Base-by-base conservation (phyloP, 2,888 invertebrate species). In the Brenthis ino region DNA sequence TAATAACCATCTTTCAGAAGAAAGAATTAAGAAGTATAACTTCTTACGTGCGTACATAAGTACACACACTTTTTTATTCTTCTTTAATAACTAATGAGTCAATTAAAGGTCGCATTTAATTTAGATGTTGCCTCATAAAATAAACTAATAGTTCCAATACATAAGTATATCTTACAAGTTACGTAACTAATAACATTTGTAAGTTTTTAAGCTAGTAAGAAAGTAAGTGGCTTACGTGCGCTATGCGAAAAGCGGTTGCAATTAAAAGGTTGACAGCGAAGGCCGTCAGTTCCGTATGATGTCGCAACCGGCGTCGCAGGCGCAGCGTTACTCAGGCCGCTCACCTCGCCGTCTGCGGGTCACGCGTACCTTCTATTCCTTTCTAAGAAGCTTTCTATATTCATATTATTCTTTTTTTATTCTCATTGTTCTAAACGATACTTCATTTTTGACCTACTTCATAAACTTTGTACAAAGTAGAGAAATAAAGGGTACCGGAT, bases 351-450 rank as follows among this genome's bases (percentile, higher is more conserved):
- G 84, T 79, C 85, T 85, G 82, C 89, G 82, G 88, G 90, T 91
- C 91, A 89, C 86, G 85, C 85, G 87, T 84, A 87, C 88, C 90
- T 88, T 89, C 89, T 83, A 87, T 89, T 91, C 92, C 92, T 92
- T 92, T 92, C 91, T 91, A 92, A 91, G 89, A 86, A 90, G 85
- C 92, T 92, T 91, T 92, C 92, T 91, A 91, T 84, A 83, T 71
- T 61, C 74, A 73, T 70, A 73, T 69, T 70, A 73, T 69, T 66
- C 54, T 66, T 64, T 28, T 28, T 60, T 65, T 33, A 50, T 61
- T 67, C 33, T 67, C 24, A 56, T 67, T 67, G 61, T 67, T 67
- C 56, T 48, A 60, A 33, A 16, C 16, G 14, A n/a, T 28, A 56
- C 48, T 55, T 61, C 24, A 43, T 67, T 61, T 61, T 61, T 48